Percentiles rank a stretch among this genome's conserved stretches.
Conservation (phyloP, 2,888 invertebrate species). For the Malachius bipustulatus region DNA sequence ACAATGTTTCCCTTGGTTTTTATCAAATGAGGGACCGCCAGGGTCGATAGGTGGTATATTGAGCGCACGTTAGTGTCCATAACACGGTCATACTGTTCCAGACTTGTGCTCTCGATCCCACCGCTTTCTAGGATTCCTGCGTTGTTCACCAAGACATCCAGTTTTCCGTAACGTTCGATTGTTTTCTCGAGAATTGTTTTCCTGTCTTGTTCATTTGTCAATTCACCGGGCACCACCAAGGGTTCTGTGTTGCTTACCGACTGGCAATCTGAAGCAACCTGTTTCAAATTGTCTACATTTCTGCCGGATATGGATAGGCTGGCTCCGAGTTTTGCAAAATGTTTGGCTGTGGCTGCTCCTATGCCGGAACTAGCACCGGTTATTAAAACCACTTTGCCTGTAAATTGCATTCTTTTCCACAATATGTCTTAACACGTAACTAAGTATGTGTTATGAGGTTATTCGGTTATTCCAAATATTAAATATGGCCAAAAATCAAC, state of each 20-base stretch:
- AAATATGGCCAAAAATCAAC: no score
- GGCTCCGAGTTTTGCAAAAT: conserved; percentile 64
- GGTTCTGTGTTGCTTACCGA: conserved; percentile 37
- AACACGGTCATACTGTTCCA: conserved; percentile 79
- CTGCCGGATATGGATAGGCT: conserved; percentile 60
- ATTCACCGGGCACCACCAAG: conserved; percentile 53
- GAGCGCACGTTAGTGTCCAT: conserved; percentile 85
- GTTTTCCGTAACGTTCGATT: conserved; percentile 57
- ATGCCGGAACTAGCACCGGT: conserved; percentile 81
- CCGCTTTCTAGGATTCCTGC: conserved; percentile 79
- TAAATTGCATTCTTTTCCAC: conserved; percentile 47
- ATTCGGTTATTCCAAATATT: no score
- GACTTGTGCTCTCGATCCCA: conserved; percentile 68
- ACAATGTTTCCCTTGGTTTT: conserved; percentile 82
- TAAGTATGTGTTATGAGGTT: no score
- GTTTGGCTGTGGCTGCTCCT: conserved; percentile 68
- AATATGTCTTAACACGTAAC: no score
- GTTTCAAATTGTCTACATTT: conserved; percentile 54
- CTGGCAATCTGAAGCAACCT: conserved; percentile 47
- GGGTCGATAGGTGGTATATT: conserved; percentile 69
- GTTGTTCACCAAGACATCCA: conserved; percentile 81
- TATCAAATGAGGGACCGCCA: conserved; percentile 77
- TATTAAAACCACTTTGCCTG: conserved; percentile 61
- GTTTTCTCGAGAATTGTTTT: conserved; percentile 61
- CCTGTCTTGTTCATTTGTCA: conserved; percentile 61